Conservation (phyloP, 2,113 vertebrate species). For the Conger conger region DNA sequence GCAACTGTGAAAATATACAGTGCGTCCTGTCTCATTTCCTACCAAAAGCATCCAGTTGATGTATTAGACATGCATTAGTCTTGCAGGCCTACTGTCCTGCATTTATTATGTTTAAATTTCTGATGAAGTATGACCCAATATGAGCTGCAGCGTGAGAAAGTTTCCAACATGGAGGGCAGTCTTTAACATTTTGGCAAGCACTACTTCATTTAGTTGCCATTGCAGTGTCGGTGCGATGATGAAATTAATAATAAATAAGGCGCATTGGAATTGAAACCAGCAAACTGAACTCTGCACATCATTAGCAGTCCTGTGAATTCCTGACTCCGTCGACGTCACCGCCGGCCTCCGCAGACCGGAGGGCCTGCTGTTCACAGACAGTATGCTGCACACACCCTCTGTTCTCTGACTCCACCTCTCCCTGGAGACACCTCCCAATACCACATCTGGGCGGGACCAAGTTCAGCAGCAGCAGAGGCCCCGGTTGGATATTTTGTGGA, state of each 20-base stretch:
- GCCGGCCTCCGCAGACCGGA: background rate
- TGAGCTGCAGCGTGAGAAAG: background rate
- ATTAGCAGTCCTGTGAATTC: background rate
- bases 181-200: background rate
- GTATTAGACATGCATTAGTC: background rate
- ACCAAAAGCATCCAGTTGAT: no score
- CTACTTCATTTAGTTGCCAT: background rate
- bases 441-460: background rate
- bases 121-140: background rate
- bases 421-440: background rate
- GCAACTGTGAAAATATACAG: no score
- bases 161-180: background rate
- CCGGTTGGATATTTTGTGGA: slow-evolving; percentile 63
- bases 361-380: background rate
- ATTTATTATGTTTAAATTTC: background rate
- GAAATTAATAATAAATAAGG: background rate
- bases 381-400: background rate
- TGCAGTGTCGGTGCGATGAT: background rate
- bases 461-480: slow-evolving; percentile 25
- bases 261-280: background rate
- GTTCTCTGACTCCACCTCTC: background rate
- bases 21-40: no score
- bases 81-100: background rate
- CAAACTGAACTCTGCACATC: background rate
- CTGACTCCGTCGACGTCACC: background rate